phyloP scores from a whole-genome alignment of 1,140 invertebrate species.

The Ceratosolen fusciceps region DNA sequence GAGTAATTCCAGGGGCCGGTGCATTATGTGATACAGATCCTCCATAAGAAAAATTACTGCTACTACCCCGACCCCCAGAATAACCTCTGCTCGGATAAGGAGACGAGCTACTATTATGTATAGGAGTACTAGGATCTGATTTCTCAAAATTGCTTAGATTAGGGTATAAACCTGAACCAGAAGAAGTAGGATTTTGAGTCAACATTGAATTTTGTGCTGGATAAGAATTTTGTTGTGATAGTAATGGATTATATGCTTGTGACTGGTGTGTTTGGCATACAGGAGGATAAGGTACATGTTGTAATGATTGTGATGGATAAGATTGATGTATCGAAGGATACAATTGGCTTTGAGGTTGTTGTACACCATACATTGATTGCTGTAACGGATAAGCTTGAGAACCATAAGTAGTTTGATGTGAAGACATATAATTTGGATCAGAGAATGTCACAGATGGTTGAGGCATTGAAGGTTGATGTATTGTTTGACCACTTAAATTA shows the following conservation, averaged over 20 bases:
- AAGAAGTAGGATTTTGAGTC: constrained; percentile 12
- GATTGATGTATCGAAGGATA: constrained; percentile 47
- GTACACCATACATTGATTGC: constrained; percentile 35
- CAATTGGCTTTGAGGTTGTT: constrained; percentile 23
- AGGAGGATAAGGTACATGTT: constrained; percentile 6
- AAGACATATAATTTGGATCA: constrained; percentile 1
- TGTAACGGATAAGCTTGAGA: constrained; percentile 14
- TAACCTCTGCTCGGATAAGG: constrained; percentile 57
- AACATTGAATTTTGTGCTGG: not conserved
- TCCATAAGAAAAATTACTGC: constrained; percentile 53
- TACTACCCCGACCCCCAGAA: constrained; percentile 63
- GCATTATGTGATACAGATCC: constrained; percentile 49
- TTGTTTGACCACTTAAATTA: not conserved
- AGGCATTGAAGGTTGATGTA: constrained; percentile 18
- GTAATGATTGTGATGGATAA: constrained; percentile 28
- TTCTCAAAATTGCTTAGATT: constrained; percentile 49
- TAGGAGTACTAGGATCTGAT: constrained; percentile 48
- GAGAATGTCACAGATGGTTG: not conserved
- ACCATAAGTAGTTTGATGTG: constrained; percentile 24
- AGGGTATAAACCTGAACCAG: constrained; percentile 57
- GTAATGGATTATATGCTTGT: not conserved
- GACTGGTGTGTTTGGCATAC: constrained; percentile 1
- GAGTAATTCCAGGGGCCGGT: constrained; percentile 59
- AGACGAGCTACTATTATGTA: constrained; percentile 42
- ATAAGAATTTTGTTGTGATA: constrained; percentile 33